phyloP scores from a whole-genome alignment of 2,888 invertebrate species.

The Lottia gigantea region DNA sequence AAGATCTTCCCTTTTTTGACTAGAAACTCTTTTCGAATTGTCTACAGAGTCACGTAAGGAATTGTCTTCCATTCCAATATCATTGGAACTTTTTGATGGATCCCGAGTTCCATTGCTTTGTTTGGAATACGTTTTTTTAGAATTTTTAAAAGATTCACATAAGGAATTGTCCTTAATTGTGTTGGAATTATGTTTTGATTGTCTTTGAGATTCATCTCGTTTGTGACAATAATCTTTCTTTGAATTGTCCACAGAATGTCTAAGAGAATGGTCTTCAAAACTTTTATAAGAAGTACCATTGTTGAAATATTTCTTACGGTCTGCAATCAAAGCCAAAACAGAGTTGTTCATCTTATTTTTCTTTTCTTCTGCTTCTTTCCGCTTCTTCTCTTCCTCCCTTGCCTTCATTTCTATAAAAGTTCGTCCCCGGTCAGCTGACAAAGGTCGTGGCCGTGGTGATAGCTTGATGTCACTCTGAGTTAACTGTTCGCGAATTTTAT shows the following conservation, averaged over 20 bases:
- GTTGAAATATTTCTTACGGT: too few species aligned
- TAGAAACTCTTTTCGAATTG: background rate
- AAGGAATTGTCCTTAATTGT: too few species aligned
- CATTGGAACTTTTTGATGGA: background rate
- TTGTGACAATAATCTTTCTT: too few species aligned
- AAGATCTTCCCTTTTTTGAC: too few species aligned
- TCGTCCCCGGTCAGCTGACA: conserved; percentile 7
- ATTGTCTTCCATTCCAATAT: background rate
- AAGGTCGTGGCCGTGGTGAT: background rate
- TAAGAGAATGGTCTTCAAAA: too few species aligned
- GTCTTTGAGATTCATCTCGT: background rate
- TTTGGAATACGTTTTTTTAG: too few species aligned
- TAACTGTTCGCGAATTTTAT: background rate
- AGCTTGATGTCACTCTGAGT: background rate
- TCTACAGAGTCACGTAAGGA: background rate
- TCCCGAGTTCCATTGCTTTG: too few species aligned
- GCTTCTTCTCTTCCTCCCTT: conserved; percentile 18
- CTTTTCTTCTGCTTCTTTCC: conserved; percentile 13
- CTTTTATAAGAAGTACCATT: too few species aligned
- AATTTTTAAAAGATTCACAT: too few species aligned
- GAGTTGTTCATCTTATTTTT: conserved; percentile 2
- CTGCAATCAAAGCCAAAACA: background rate
- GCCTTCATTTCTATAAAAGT: conserved; percentile 4
- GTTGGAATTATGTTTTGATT: background rate
- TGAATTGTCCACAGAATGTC: too few species aligned